Evolutionary conservation across 2,113 vertebrate species (phyloP).

Genomic region (Tauraco erythrolophus): DNA sequence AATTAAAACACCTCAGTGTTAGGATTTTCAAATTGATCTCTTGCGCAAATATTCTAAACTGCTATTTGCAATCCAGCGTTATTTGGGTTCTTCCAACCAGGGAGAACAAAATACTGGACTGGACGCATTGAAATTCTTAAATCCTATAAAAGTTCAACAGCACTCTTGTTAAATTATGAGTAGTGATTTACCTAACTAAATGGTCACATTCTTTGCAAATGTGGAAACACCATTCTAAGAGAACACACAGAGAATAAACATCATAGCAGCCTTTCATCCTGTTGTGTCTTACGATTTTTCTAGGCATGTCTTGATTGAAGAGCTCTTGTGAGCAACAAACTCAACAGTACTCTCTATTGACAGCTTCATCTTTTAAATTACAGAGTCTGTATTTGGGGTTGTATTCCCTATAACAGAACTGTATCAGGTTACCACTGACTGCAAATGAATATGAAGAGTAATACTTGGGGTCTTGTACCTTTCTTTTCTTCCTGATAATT

Average conservation of each 20-base stretch:
- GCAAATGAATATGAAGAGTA: not conserved
- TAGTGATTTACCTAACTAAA: not conserved
- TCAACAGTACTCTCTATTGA: not conserved
- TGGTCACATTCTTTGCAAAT: not conserved
- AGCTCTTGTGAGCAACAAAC: not conserved
- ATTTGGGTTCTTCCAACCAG: not conserved
- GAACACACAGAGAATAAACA: not conserved
- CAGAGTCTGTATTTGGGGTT: not conserved
- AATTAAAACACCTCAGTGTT: not conserved
- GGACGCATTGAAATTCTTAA: not conserved
- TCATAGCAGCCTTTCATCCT: not conserved
- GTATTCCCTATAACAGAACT: not conserved
- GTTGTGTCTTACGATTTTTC: not conserved
- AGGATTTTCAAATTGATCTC: not conserved
- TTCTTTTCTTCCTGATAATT: not conserved
- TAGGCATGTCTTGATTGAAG: not conserved
- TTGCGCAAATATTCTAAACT: not conserved
- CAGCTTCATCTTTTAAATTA: not conserved
- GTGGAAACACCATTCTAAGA: not conserved
- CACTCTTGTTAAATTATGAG: not conserved
- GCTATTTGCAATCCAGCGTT: not conserved
- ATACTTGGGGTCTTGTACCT: not conserved
- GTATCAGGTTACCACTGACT: rapidly evolving
- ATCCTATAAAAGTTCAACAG: not conserved
- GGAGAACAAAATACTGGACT: not conserved